Base-by-base conservation (phyloP, 2,888 invertebrate genomes). In the Gastracanthus pulcherrimus region DNA sequence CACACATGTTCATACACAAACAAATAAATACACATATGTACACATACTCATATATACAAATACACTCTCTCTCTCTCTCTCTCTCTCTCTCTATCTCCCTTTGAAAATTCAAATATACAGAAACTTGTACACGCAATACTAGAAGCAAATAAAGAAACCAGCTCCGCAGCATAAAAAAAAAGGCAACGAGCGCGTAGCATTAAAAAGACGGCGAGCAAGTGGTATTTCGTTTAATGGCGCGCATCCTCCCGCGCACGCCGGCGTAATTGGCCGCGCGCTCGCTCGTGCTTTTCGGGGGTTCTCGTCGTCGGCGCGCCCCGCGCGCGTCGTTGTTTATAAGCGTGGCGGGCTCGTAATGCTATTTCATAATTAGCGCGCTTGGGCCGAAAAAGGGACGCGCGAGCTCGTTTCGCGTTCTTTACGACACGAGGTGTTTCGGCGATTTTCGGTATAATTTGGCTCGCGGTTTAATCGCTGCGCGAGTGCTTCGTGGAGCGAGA, bases 141-240 rank as follows among this genome's bases (percentile, higher is more conserved):
- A 19, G 26, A n/a, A 9, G 51, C 23, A 23, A n/a, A 19, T 23
- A 55, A 55, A 26, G 51, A 55, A 55, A 55, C 51, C 11, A n/a
- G n/a, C n/a, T n/a, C 26, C 23, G 51, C 23, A n/a, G n/a, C n/a
- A n/a, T n/a, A n/a, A n/a, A n/a, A n/a, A n/a, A n/a, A n/a, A n/a
- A n/a, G n/a, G n/a, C n/a, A n/a, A n/a, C n/a, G n/a, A n/a, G n/a
- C n/a, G n/a, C 38, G 6, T 38, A 13, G 58, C 58, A 11, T 31
- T n/a, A 31, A 60, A 31, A 31, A 29, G 60, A 60, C 16, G 11
- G 23, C 51, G 23, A 23, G 23, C 23, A 26, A 55, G 67, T 69
- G 81, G 78, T 74, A 74, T 72, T 66, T 72, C 34, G 26, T 55
- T n/a, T 66, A 79, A 72, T 60, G 72, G 23, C 41, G 58, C 26